A percentile compares a stretch with the other conserved stretches of the same genome.
Evolutionary conservation across 2,888 invertebrate species (phyloP).

Genomic region (Drosophila colorata): DNA sequence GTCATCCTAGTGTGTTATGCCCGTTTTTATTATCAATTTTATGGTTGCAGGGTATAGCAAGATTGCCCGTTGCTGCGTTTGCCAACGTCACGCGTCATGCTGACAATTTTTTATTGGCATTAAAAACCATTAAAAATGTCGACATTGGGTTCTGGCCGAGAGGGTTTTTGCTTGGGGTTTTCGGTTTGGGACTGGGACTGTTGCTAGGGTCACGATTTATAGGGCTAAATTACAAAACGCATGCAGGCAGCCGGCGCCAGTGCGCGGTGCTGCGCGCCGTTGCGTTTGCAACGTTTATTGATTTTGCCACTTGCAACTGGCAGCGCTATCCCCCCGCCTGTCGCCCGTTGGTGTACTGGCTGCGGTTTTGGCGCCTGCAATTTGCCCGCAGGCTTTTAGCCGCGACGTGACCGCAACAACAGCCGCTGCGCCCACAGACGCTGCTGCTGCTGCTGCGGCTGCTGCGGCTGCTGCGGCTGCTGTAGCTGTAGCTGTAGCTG

Average conservation of each 20-base stretch:
- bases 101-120: slow-evolving; percentile 83
- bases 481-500: slow-evolving; percentile 5
- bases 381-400: slow-evolving; percentile 44
- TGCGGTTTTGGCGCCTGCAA: slow-evolving; percentile 68
- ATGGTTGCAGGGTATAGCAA: slow-evolving; percentile 36
- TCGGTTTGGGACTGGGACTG: slow-evolving; percentile 16
- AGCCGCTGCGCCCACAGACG: slow-evolving; percentile 22
- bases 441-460: slow-evolving; percentile 10
- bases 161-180: slow-evolving; percentile 9
- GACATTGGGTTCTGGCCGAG: slow-evolving; percentile 30
- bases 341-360: slow-evolving; percentile 12
- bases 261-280: slow-evolving; percentile 27
- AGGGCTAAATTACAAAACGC: slow-evolving; percentile 78
- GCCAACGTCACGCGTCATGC: slow-evolving; percentile 80
- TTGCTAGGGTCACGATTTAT: slow-evolving; percentile 68
- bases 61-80: slow-evolving; percentile 50
- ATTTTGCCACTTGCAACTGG: slow-evolving; percentile 57
- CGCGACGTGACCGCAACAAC: slow-evolving; percentile 49
- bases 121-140: slow-evolving; percentile 82
- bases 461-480: slow-evolving; percentile 10
- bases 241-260: slow-evolving; percentile 71
- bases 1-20: not conserved
- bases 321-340: not conserved
- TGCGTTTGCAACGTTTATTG: slow-evolving; percentile 69
- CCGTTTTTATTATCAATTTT: not conserved